phyloP scores from a whole-genome alignment of 2,888 invertebrate species.

The Troides helena region DNA sequence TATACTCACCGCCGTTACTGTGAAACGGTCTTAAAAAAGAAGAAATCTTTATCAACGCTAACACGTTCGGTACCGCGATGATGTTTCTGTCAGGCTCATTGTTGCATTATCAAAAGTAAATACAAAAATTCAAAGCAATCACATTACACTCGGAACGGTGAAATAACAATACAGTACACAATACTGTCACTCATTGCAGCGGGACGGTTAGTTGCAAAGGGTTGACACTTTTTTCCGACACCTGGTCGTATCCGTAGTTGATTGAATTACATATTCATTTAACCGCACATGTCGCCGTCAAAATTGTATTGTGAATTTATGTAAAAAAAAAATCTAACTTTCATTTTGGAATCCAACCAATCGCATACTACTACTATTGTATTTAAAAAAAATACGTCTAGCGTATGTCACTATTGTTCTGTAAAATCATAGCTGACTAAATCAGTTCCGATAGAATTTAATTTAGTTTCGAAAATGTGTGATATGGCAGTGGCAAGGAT shows the following conservation, averaged over 20 bases:
- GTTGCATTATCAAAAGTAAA: constrained; percentile 48
- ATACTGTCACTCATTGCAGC: constrained; percentile 44
- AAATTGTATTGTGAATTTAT: neutral
- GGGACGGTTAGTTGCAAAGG: constrained; percentile 41
- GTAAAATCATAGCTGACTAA: too few species aligned
- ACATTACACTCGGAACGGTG: constrained; percentile 41
- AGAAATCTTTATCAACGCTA: constrained; percentile 52
- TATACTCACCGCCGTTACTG: neutral
- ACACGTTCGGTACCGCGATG: constrained; percentile 52
- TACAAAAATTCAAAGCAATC: constrained; percentile 47
- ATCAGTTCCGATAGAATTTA: too few species aligned
- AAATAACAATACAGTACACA: constrained; percentile 35
- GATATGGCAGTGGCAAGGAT: too few species aligned
- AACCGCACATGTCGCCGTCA: constrained; percentile 18
- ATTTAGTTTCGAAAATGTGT: too few species aligned
- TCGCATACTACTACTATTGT: too few species aligned
- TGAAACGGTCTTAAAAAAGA: constrained; percentile 18
- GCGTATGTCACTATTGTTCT: too few species aligned
- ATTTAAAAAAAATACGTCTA: too few species aligned
- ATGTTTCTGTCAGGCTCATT: constrained; percentile 67
- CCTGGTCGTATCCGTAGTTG: constrained; percentile 14
- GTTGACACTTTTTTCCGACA: constrained; percentile 38
- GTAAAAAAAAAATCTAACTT: neutral
- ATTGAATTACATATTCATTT: constrained; percentile 18
- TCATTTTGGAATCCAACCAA: neutral